Conservation (phyloP, 2,113 vertebrate species). For the Tyto alba region DNA sequence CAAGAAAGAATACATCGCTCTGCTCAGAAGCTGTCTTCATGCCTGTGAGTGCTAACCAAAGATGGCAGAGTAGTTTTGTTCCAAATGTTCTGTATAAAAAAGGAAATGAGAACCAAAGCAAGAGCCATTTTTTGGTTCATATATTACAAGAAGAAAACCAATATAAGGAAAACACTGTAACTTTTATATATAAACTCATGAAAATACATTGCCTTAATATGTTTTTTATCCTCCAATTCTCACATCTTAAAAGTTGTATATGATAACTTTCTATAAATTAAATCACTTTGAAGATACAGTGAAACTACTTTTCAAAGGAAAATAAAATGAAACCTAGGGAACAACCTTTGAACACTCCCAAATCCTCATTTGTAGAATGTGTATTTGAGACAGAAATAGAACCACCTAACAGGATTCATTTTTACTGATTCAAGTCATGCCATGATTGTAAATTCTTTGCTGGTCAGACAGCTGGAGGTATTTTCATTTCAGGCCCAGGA, state of each 20-base stretch:
- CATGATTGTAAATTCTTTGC: slow-evolving; percentile 14
- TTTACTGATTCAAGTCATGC: slow-evolving; percentile 36
- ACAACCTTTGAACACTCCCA: neutral
- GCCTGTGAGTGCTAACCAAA: neutral
- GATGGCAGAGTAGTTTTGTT: neutral
- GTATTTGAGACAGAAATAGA: neutral
- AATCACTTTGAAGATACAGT: neutral
- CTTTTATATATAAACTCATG: slow-evolving; percentile 39
- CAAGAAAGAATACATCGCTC: neutral
- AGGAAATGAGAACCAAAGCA: slow-evolving; percentile 22
- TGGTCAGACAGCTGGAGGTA: slow-evolving; percentile 17
- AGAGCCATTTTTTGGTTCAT: slow-evolving; percentile 12
- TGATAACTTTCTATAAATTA: slow-evolving; percentile 3
- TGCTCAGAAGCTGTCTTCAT: neutral
- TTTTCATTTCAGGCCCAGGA: slow-evolving; percentile 29
- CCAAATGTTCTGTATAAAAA: slow-evolving; percentile 38
- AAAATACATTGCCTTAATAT: slow-evolving; percentile 31
- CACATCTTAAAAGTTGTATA: neutral
- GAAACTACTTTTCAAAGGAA: slow-evolving; percentile 21
- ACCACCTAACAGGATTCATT: neutral
- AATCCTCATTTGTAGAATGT: neutral
- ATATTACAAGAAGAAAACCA: slow-evolving; percentile 14
- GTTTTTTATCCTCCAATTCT: slow-evolving; percentile 10
- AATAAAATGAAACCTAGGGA: neutral
- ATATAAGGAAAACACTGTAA: slow-evolving; percentile 18